Evolutionary conservation across 2,797 vertebrate species (phyloP).

Genomic region (Uromys caudimaculatus): DNA sequence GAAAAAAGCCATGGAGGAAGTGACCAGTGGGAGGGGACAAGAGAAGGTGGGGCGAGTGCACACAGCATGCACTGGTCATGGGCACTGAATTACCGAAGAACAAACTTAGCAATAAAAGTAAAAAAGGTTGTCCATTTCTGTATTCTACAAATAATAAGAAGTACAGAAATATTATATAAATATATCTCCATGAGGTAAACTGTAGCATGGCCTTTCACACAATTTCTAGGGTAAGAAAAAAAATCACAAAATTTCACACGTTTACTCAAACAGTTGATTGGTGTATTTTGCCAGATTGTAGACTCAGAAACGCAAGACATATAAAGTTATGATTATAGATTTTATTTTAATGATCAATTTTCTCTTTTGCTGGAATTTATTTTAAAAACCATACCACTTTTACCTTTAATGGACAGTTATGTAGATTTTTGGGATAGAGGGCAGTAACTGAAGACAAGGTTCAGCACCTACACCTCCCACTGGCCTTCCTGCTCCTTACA

Average conservation of each 20-base stretch:
- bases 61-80: neutral
- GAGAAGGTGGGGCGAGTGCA: too few relatives aligned
- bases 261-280: neutral
- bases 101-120: neutral
- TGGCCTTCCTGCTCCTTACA: neutral
- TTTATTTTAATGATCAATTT: neutral
- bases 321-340: neutral
- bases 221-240: neutral
- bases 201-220: neutral
- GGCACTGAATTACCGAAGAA: neutral
- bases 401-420: neutral
- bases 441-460: neutral
- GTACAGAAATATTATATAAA: neutral
- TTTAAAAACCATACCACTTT: neutral
- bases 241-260: neutral
- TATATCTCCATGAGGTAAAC: neutral
- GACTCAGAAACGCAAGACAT: neutral
- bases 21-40: neutral
- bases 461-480: fast-evolving
- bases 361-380: neutral
- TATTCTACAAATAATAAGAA: neutral
- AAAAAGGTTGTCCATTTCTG: neutral
- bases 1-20: neutral
- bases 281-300: neutral
- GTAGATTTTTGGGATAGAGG: neutral